phyloP scores from a whole-genome alignment of 2,888 invertebrate species.

The Plebejus argus region DNA sequence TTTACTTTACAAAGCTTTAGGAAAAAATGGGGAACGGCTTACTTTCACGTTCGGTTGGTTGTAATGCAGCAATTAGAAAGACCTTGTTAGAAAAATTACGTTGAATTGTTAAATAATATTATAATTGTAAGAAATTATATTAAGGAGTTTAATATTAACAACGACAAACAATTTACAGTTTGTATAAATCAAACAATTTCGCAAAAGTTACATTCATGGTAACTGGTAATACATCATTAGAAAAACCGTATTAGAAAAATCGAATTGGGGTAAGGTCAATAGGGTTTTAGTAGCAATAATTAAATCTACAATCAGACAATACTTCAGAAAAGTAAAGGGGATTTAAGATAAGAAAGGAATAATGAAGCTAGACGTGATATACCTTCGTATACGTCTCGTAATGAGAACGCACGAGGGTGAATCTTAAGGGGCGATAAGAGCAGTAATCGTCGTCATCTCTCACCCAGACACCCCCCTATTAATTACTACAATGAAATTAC shows the following conservation, averaged over 20 bases:
- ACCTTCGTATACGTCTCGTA: background rate
- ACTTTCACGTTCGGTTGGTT: background rate
- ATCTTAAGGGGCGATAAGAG: conserved; percentile 65
- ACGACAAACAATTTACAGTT: background rate
- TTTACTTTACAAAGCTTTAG: conserved; percentile 15
- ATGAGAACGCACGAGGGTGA: conserved; percentile 41
- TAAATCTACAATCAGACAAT: background rate
- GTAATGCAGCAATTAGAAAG: background rate
- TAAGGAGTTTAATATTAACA: background rate
- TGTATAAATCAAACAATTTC: background rate
- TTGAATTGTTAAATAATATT: too few species aligned
- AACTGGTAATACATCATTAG: too few species aligned
- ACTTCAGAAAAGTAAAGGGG: background rate
- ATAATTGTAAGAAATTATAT: too few species aligned
- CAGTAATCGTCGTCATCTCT: conserved; percentile 71
- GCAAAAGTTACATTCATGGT: too few species aligned
- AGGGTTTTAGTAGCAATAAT: background rate
- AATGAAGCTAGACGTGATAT: conserved; percentile 39
- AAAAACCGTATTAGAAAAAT: too few species aligned
- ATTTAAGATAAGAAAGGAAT: background rate
- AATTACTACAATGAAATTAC: conserved; percentile 69
- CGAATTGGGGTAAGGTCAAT: background rate
- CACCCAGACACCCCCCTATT: conserved; percentile 59
- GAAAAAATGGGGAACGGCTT: background rate
- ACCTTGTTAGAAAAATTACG: background rate